Evolutionary conservation across 2,113 vertebrate genomes (phyloP).

Genomic region (Ptyas mucosa): DNA sequence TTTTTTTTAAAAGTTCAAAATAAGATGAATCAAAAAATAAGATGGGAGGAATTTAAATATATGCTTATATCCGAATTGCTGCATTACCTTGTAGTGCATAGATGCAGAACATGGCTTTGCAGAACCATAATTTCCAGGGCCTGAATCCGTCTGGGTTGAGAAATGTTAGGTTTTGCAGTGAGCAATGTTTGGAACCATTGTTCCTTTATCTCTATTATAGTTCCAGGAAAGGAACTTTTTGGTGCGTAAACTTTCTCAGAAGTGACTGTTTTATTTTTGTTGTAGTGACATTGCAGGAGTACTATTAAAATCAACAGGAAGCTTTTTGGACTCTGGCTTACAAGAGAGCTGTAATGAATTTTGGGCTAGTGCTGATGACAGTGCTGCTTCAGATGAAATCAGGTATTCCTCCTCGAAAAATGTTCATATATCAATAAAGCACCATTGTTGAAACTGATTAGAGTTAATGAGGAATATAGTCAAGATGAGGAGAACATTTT

Average conservation of each 20-base stretch:
- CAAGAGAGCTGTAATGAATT: constrained; percentile 90
- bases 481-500: not conserved
- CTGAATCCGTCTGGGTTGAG: not conserved
- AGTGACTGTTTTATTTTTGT: constrained; percentile 36
- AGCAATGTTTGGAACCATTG: not conserved
- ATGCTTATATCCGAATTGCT: not conserved
- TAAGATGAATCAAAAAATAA: not conserved
- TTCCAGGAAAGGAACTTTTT: not conserved
- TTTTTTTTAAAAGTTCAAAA: not conserved
- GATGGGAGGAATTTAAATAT: not conserved
- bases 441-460: not conserved
- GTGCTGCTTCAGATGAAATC: constrained; percentile 90
- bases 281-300: constrained; percentile 93
- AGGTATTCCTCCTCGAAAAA: constrained; percentile 69
- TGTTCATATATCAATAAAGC: not conserved
- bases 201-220: not conserved
- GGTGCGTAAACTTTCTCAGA: not conserved
- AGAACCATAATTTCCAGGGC: not conserved
- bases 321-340: constrained; percentile 88
- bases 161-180: not conserved
- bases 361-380: constrained; percentile 89
- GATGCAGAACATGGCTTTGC: not conserved
- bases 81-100: not conserved
- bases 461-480: not conserved
- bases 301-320: constrained; percentile 94